A percentile compares a stretch with the other conserved stretches of the same genome.
These are phyloP conservation scores for Crax fasciolata DNA, from an alignment of 2,797 vertebrate species.

Conservation along the genomic window DNA sequence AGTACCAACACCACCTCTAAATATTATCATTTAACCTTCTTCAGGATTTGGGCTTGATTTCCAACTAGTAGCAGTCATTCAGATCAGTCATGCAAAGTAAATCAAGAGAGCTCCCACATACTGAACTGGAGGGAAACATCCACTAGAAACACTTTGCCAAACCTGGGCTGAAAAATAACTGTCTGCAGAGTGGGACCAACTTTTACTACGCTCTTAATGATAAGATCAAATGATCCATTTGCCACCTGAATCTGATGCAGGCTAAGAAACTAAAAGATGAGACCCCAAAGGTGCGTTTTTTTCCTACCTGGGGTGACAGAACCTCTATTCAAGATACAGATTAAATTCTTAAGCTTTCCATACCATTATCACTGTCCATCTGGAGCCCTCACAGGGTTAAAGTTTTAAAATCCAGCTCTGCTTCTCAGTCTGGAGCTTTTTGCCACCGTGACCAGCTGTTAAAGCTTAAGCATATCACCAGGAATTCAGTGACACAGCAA, in stretches of 20 bases:
- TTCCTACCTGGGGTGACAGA: neutral
- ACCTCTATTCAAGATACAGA: neutral
- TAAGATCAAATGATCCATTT: neutral
- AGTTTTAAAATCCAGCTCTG: neutral
- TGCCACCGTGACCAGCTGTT: slow-evolving; percentile 45
- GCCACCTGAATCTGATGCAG: neutral
- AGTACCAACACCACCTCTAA: neutral
- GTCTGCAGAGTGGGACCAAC: neutral
- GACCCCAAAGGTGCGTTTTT: neutral
- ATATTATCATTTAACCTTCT: neutral
- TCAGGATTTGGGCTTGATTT: slow-evolving; percentile 22
- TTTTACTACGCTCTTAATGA: neutral
- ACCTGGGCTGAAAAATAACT: neutral
- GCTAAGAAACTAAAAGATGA: neutral
- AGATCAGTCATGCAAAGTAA: neutral
- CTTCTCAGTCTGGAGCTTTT: neutral
- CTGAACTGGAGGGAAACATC: neutral
- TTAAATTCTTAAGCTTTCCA: neutral
- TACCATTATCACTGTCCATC: neutral
- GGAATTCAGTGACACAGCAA: slow-evolving; percentile 58
- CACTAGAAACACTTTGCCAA: neutral
- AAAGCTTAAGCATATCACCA: slow-evolving; percentile 24
- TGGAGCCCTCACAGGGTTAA: slow-evolving; percentile 35
- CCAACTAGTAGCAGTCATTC: neutral
- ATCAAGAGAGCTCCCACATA: neutral